phyloP scores from a whole-genome alignment of 2,797 vertebrate species.

The Leptatherina wallacei region DNA sequence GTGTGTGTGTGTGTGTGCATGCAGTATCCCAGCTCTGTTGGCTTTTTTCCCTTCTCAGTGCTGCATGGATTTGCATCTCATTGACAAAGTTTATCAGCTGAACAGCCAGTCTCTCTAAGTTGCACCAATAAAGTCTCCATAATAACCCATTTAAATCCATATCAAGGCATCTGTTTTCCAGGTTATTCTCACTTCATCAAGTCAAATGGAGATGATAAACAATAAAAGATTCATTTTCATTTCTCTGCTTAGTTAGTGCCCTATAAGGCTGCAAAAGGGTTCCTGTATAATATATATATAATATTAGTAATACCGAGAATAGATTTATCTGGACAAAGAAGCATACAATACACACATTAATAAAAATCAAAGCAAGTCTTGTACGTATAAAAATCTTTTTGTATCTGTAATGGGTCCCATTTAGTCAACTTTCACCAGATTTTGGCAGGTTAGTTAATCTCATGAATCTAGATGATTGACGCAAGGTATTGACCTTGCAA shows the following conservation, averaged over 20 bases:
- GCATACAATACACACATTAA: slow-evolving; percentile 17
- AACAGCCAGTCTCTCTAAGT: slow-evolving; percentile 35
- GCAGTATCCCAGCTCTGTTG: slow-evolving; percentile 31
- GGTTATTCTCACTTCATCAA: slow-evolving; percentile 18
- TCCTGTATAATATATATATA: slow-evolving; percentile 15
- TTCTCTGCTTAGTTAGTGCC: slow-evolving; percentile 12
- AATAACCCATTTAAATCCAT: slow-evolving; percentile 29
- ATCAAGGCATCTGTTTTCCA: slow-evolving; percentile 28
- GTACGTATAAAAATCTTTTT: slow-evolving; percentile 33
- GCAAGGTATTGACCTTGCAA: slow-evolving; percentile 56
- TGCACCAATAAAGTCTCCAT: slow-evolving; percentile 45
- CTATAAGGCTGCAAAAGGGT: slow-evolving; percentile 15
- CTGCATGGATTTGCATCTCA: slow-evolving; percentile 80
- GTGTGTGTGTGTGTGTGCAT: not conserved
- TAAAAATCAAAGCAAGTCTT: slow-evolving; percentile 24
- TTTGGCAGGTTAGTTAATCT: slow-evolving; percentile 58
- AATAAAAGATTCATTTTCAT: slow-evolving; percentile 32
- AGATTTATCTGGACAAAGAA: slow-evolving; percentile 21
- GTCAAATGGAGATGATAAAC: slow-evolving; percentile 36
- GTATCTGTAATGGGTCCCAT: slow-evolving; percentile 33
- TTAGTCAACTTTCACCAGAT: slow-evolving; percentile 33
- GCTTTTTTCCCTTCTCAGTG: slow-evolving; percentile 44
- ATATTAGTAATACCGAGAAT: slow-evolving; percentile 27
- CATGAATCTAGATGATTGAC: slow-evolving; percentile 41
- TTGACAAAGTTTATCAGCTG: slow-evolving; percentile 65